Percentiles rank a stretch among this genome's conserved stretches.
These are phyloP conservation scores for Gonocerus acuteangulatus DNA, from an alignment of 2,888 invertebrate species.

Conservation along the genomic window DNA sequence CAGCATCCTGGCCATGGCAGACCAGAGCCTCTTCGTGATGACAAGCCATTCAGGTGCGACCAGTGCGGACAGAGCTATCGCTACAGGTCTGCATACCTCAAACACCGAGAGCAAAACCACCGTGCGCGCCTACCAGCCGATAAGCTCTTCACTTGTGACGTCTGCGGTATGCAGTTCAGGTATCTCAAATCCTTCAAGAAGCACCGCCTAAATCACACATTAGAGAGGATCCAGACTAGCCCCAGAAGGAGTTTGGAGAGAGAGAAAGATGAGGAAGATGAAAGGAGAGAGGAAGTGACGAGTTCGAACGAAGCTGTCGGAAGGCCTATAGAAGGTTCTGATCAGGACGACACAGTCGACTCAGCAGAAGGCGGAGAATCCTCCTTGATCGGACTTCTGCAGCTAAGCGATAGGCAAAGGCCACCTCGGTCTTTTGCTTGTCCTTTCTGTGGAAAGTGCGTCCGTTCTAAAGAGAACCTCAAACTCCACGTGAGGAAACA, in stretches of 20 bases:
- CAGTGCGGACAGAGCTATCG: constrained; percentile 86
- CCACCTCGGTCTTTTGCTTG: constrained; percentile 70
- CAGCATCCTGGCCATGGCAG: constrained; percentile 60
- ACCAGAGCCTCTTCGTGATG: constrained; percentile 49
- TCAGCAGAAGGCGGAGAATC: constrained; percentile 46
- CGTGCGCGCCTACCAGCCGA: constrained; percentile 79
- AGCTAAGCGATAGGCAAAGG: constrained; percentile 55
- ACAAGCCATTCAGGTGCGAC: constrained; percentile 85
- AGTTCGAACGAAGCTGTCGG: constrained; percentile 37
- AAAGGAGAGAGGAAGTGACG: constrained; percentile 39
- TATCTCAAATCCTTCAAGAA: constrained; percentile 86
- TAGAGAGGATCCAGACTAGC: constrained; percentile 64
- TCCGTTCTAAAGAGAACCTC: constrained; percentile 78
- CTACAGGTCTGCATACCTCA: constrained; percentile 75
- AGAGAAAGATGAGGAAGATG: constrained; percentile 38
- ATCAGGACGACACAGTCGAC: constrained; percentile 66
- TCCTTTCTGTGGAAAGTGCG: constrained; percentile 83
- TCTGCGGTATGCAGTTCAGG: constrained; percentile 86
- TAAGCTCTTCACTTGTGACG: constrained; percentile 83
- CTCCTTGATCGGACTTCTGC: constrained; percentile 57
- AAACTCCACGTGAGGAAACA: constrained; percentile 82
- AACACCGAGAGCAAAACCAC: constrained; percentile 82
- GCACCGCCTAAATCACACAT: constrained; percentile 76
- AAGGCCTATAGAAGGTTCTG: constrained; percentile 49
- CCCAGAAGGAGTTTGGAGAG: constrained; percentile 28